Conservation (phyloP, 2,113 vertebrate genomes). For the Microcebus tavaratra region DNA sequence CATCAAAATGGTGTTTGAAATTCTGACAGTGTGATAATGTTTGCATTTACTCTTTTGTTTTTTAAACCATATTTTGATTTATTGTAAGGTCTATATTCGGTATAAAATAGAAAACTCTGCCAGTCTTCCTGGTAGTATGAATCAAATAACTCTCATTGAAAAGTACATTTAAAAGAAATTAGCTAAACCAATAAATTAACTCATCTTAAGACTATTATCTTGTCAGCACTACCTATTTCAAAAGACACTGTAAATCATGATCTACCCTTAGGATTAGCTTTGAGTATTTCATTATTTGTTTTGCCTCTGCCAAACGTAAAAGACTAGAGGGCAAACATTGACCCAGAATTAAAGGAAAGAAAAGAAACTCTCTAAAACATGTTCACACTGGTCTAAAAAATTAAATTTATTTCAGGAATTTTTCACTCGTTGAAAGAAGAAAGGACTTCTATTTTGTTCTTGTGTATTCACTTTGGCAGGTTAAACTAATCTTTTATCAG, state of each 20-base stretch:
- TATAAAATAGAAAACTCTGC: background rate
- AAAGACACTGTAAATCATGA: background rate
- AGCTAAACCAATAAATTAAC: conserved; percentile 32
- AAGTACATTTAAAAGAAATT: conserved; percentile 47
- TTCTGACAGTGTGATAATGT: background rate
- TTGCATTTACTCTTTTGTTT: conserved; percentile 13
- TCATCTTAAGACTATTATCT: conserved; percentile 10
- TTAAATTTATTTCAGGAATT: conserved; percentile 9
- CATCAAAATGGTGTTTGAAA: conserved; percentile 11
- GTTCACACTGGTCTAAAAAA: conserved; percentile 22
- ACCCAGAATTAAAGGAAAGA: background rate
- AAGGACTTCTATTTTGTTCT: conserved; percentile 5
- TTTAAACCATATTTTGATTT: background rate
- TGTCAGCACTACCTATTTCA: conserved; percentile 38
- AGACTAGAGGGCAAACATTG: background rate
- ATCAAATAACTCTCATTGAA: background rate
- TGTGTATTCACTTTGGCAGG: background rate
- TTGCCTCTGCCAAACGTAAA: conserved; percentile 46
- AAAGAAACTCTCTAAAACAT: background rate
- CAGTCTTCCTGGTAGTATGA: background rate
- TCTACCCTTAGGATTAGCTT: conserved; percentile 18
- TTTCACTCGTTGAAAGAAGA: conserved; percentile 25
- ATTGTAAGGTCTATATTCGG: background rate
- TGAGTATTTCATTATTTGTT: conserved; percentile 39
- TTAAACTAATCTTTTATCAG: conserved; percentile 9